Percentiles rank a stretch among this genome's conserved stretches.
Conservation (phyloP, 2,888 invertebrate genomes). For the Cotesia congregata region DNA sequence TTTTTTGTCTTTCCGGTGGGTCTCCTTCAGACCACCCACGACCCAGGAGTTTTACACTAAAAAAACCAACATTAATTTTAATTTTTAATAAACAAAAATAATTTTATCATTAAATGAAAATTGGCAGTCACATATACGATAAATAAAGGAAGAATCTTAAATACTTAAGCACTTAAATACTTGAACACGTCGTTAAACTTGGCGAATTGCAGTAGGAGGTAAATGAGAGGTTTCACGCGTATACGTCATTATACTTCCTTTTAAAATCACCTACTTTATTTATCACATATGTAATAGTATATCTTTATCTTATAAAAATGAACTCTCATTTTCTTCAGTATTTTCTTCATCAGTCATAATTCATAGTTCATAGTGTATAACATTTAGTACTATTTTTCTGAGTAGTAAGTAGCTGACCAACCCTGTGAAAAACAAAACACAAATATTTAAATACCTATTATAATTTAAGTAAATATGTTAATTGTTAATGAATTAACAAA, state of each 20-base stretch:
- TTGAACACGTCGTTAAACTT: conserved; percentile 56
- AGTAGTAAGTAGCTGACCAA: not conserved
- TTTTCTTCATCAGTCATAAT: not conserved
- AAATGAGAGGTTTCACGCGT: conserved; percentile 62
- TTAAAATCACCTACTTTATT: conserved; percentile 4
- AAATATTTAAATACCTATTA: not conserved
- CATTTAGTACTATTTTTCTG: not conserved
- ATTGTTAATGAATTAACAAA: conserved; percentile 15
- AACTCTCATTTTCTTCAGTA: conserved; percentile 17
- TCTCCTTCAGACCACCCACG: not conserved
- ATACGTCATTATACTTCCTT: conserved; percentile 20
- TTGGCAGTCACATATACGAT: conserved; percentile 22
- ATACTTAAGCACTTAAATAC: conserved; percentile 60
- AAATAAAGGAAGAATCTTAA: conserved; percentile 61
- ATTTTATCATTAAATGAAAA: not conserved
- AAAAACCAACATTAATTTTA: not conserved
- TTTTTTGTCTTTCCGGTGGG: not conserved
- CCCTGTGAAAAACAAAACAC: not conserved
- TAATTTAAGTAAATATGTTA: not conserved
- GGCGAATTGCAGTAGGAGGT: conserved; percentile 65
- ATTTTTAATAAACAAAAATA: not conserved
- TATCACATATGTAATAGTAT: not conserved
- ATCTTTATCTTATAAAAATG: conserved; percentile 7
- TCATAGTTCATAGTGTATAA: not conserved
- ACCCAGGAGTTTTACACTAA: not conserved